Evolutionary conservation across 1,140 invertebrate species (phyloP), one percentile per base, ranked within the genome.

Genomic region (Lepidurus apus): DNA sequence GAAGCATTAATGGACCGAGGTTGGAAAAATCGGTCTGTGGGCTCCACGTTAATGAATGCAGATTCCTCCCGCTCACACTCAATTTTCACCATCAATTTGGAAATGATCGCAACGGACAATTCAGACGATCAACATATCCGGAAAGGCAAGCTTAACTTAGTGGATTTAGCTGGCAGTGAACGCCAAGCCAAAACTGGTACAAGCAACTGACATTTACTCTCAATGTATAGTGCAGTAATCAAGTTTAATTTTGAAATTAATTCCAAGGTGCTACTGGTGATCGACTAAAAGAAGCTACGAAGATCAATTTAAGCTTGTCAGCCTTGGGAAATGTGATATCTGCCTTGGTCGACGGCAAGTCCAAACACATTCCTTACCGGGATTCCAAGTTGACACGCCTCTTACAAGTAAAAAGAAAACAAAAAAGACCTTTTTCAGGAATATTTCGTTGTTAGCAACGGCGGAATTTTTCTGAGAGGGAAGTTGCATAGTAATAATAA

Each of bases 271-370:
- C 93, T 1, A 90, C 90, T 2, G 94, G 95, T 0, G 93, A 96
- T 80, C 86, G 95, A 26, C 86, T 98, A 26, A 96, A 95, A 83
- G 95, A 98, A 87, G 95, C 95, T 0, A 96, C 94, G 0, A 97
- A 96, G 87, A 98, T 98, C 79, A 98, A 98, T 87, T 85, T 98
- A n/a, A 96, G 94, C 8, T 85, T 98, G 17, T 96, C 94, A 11
- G 96, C 95, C 1, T 85, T 98, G 65, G 96, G 95, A 17, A 98
- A 98, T 87, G 95, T 98, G 0, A 98, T 98, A 78, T 96, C 95
- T 13, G 95, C 95, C 0, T 85, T 98, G 47, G 95, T 97, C 0
- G 94, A 93, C 84, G 92, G 93, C 1, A 93, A 96, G 86, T 90
- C 92, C n/a, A 90, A 93, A 83, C 95, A 98, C 83, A 92, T 98